Evolutionary conservation across 2,113 vertebrate genomes (phyloP), one percentile per base, ranked within the genome.

Genomic region (Nibea coibor): DNA sequence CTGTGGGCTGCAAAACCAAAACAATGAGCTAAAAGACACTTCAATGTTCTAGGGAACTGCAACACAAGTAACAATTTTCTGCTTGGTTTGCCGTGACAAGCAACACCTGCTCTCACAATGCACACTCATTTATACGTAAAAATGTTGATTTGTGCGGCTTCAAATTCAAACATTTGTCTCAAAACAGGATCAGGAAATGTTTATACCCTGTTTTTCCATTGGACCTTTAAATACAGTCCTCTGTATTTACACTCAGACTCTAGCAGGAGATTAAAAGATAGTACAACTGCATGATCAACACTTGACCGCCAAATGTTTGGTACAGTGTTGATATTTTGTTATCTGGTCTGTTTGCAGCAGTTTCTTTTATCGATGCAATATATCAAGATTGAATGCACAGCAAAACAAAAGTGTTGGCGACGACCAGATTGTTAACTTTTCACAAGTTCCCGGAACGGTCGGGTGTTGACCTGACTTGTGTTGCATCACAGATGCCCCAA

Each of bases 391-490:
- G 35, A 39, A 8, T 9, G 35, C 35, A 39, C 35, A 39, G 35
- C 35, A 9, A 39, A 39, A 39, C 35, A 9, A 9, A 8, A 39
- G 35, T 39, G 7, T 39, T 39, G 35, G 35, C 8, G 7, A 9
- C 8, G 8, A 28, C 54, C 61, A 63, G 43, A 61, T 71, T 58
- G 3, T 42, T 26, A 7, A 28, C 51, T 43, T 61, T 22, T 69
- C 16, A n/a, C 3, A 4, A 0, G 28, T 65, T 70, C 74, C 75
- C 71, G 58, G 71, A 82, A 62, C 69, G 26, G 63, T 54, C 53
- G 20, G 4, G 10, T 2, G 5, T 54, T 22, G 26, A 53, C 15
- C 35, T 7, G 67, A 72, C 1, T 48, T 31, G n/a, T 15, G 48
- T 56, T 31, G 43, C 67, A 10, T 87, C 51, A 35, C 59, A 12